Evolutionary conservation across 1,140 invertebrate genomes (phyloP).

Genomic region (silkworm (Bombyx mori)): DNA sequence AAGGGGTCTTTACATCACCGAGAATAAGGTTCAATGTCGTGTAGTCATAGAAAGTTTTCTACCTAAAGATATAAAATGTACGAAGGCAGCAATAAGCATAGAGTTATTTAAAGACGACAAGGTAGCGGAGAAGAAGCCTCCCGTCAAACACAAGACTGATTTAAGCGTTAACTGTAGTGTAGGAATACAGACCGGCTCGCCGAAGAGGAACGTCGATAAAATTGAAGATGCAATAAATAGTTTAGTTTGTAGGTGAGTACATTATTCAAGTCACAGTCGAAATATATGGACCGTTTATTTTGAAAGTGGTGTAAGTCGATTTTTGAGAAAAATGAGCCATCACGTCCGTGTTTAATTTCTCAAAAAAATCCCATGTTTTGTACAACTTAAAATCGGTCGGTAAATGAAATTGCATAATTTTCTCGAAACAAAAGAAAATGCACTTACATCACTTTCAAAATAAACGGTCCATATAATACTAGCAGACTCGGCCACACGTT

Average conservation of each 20-base stretch:
- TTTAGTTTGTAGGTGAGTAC: constrained; percentile 55
- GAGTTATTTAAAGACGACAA: constrained; percentile 52
- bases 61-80: constrained; percentile 72
- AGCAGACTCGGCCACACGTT: no score
- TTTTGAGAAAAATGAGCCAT: no score
- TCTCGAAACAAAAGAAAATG: no score
- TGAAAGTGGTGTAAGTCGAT: no score
- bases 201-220: constrained; percentile 34
- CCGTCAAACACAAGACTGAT: constrained; percentile 70
- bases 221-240: constrained; percentile 33
- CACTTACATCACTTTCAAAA: no score
- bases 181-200: constrained; percentile 42
- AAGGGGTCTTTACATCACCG: constrained; percentile 68
- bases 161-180: constrained; percentile 58
- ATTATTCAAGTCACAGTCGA: not conserved
- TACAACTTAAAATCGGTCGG: no score
- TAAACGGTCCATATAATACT: no score
- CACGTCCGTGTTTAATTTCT: no score
- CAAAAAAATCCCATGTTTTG: no score
- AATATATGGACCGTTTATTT: not conserved
- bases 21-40: constrained; percentile 74
- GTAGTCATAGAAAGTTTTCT: constrained; percentile 70
- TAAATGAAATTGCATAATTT: no score
- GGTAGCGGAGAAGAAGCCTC: constrained; percentile 42
- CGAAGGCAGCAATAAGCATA: constrained; percentile 69